A percentile compares a stretch with the other conserved stretches of the same genome.
phyloP scores from a whole-genome alignment of 2,888 invertebrate species.

The Dione vanillae region DNA sequence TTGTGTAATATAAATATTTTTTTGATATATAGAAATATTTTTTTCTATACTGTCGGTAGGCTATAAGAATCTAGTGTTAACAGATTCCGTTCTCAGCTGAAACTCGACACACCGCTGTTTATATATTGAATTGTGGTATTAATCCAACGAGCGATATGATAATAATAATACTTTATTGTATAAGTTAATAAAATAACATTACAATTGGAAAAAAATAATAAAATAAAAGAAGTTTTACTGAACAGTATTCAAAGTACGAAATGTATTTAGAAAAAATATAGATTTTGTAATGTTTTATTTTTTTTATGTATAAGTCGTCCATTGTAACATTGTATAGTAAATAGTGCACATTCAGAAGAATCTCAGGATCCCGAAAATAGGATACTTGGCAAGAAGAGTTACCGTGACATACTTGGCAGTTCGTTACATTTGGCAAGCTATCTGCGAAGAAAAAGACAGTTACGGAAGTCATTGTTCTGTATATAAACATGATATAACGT shows the following conservation, averaged over 20 bases:
- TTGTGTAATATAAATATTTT: too few species aligned
- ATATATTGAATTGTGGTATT: too few species aligned
- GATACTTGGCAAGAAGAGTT: slow-evolving; percentile 59
- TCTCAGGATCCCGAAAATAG: slow-evolving; percentile 53
- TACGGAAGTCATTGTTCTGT: slow-evolving; percentile 51
- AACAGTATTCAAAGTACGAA: neutral
- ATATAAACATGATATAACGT: slow-evolving; percentile 47
- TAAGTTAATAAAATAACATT: too few species aligned
- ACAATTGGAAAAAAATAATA: too few species aligned
- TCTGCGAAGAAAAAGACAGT: slow-evolving; percentile 48
- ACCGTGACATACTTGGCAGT: slow-evolving; percentile 65
- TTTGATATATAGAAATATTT: too few species aligned
- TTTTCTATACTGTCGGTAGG: too few species aligned
- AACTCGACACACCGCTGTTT: too few species aligned
- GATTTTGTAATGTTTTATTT: neutral
- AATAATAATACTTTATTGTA: too few species aligned
- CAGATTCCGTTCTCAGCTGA: too few species aligned
- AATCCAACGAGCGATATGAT: too few species aligned
- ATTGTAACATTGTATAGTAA: slow-evolving; percentile 13
- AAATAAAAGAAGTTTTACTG: too few species aligned
- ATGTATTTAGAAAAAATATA: neutral
- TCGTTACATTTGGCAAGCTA: slow-evolving; percentile 45
- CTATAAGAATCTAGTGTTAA: too few species aligned
- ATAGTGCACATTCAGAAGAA: slow-evolving; percentile 36
- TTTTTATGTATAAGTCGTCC: neutral